Evolutionary conservation across 1,140 invertebrate genomes (phyloP).

Genomic region (Neodiprion pinetum): DNA sequence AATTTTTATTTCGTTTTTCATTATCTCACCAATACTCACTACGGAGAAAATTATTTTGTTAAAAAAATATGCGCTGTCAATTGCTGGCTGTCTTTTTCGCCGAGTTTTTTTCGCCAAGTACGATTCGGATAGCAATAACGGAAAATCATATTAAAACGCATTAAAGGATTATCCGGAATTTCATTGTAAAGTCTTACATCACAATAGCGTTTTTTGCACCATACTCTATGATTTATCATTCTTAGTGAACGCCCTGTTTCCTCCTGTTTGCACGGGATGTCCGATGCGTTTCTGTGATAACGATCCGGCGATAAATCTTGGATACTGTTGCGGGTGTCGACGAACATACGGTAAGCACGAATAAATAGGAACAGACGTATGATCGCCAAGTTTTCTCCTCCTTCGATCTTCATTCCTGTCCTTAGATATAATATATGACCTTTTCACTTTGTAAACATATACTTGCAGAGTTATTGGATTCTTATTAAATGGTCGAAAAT

Average conservation of each 20-base stretch:
- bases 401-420: neutral
- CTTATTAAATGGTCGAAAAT: conserved; percentile 3
- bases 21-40: too few species aligned
- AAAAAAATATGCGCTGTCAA: too few species aligned
- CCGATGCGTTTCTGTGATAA: conserved; percentile 64
- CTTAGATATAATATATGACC: neutral
- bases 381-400: neutral
- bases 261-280: conserved; percentile 64
- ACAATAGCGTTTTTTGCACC: too few species aligned
- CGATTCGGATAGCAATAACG: too few species aligned
- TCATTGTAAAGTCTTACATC: too few species aligned
- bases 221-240: conserved; percentile 15
- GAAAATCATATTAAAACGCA: too few species aligned
- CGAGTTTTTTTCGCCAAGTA: too few species aligned
- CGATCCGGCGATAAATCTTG: conserved; percentile 68
- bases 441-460: conserved; percentile 5
- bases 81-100: too few species aligned
- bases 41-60: too few species aligned
- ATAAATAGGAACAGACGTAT: conserved; percentile 3
- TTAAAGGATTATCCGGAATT: too few species aligned
- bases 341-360: conserved; percentile 58
- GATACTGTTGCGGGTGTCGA: conserved; percentile 70
- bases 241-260: conserved; percentile 58
- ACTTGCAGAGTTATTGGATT: neutral
- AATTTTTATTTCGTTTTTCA: too few species aligned